A percentile compares a stretch with the other conserved stretches of the same genome.
Conservation (phyloP, 2,888 invertebrate species). For the Microdon myrmicae region DNA sequence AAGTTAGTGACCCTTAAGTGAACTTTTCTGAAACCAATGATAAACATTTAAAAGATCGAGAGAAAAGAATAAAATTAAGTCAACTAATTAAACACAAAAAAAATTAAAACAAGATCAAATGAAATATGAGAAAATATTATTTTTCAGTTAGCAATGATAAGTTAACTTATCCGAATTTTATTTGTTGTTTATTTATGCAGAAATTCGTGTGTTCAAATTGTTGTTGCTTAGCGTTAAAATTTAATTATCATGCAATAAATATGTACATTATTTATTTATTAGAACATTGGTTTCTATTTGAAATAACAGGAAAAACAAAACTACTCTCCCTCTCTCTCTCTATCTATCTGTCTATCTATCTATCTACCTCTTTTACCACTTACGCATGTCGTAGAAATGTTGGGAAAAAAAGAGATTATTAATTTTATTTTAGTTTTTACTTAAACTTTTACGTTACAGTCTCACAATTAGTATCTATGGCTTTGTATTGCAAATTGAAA, state of each 20-base stretch:
- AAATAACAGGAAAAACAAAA: constrained; percentile 1
- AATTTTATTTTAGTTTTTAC: too few relatives aligned
- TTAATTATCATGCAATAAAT: constrained; percentile 1
- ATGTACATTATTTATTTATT: background rate
- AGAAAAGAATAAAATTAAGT: constrained; percentile 14
- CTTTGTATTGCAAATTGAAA: constrained; percentile 18
- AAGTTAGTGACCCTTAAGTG: constrained; percentile 75
- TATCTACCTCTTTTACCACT: constrained; percentile 1
- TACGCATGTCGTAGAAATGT: constrained; percentile 35
- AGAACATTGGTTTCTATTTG: constrained; percentile 39
- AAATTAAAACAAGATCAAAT: too few relatives aligned
- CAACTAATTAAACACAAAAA: too few relatives aligned
- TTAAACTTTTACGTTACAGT: too few relatives aligned
- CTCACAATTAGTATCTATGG: too few relatives aligned
- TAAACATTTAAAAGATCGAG: constrained; percentile 54
- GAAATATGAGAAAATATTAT: too few relatives aligned
- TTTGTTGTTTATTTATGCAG: constrained; percentile 47
- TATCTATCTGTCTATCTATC: constrained; percentile 5
- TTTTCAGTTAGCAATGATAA: constrained; percentile 25
- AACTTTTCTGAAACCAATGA: constrained; percentile 77
- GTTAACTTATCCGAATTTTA: constrained; percentile 26
- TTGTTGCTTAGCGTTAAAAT: constrained; percentile 10
- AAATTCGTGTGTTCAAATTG: constrained; percentile 15
- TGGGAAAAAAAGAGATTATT: too few relatives aligned
- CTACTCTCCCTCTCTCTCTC: constrained; percentile 1